Evolutionary conservation across 23 tunicate genomes (phyloP).

Genomic region (Trididemnum miniatum): DNA sequence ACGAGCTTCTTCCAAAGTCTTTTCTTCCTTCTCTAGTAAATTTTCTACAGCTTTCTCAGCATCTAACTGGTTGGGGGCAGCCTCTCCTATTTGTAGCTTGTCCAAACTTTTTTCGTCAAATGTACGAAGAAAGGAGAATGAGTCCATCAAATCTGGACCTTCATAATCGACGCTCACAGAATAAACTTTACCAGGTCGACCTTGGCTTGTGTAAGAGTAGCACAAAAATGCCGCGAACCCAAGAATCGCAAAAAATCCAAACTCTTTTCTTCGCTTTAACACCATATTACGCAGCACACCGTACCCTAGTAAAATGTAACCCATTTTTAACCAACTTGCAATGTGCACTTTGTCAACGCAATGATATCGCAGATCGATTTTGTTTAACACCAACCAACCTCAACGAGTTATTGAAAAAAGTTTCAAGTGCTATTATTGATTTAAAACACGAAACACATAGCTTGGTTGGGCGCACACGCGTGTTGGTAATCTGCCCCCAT

Average conservation of each 20-base stretch:
- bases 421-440: background rate
- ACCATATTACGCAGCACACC: conserved; percentile 33
- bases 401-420: background rate
- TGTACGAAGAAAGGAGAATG: conserved; percentile 22
- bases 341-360: too few relatives aligned
- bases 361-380: too few relatives aligned
- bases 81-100: conserved; percentile 46
- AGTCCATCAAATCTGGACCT: conserved; percentile 48
- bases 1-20: conserved; percentile 29
- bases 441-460: too few relatives aligned
- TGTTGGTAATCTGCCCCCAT: too few relatives aligned
- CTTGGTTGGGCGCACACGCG: too few relatives aligned
- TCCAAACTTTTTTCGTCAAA: conserved; percentile 18
- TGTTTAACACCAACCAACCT: too few relatives aligned
- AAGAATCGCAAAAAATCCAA: background rate
- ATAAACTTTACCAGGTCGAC: conserved; percentile 48
- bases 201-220: conserved; percentile 38
- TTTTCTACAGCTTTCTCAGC: conserved; percentile 42
- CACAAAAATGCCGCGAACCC: conserved; percentile 28
- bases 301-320: conserved; percentile 38
- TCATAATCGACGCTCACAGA: conserved; percentile 47
- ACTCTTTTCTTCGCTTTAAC: conserved; percentile 19
- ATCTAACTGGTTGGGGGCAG: conserved; percentile 28
- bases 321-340: conserved; percentile 28
- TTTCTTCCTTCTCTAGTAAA: conserved; percentile 38